These are phyloP conservation scores for Myiagra hebetior DNA, from an alignment of 2,113 vertebrate genomes.

Conservation along the genomic window DNA sequence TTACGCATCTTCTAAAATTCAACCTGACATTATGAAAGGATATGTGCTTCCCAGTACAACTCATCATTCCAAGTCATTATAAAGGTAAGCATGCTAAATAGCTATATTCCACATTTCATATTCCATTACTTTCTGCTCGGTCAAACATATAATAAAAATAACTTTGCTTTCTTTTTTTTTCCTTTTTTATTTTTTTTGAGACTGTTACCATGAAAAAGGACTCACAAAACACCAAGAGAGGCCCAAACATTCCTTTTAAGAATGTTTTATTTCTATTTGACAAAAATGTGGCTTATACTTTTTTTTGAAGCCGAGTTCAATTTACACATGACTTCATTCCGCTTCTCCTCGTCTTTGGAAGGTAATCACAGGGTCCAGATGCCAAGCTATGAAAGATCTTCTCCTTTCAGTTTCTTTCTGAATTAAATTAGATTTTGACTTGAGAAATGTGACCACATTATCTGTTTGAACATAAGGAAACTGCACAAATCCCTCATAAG, in stretches of 20 bases:
- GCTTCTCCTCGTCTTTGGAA: constrained; percentile 13
- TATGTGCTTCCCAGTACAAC: background rate
- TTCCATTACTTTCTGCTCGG: constrained; percentile 45
- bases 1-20: background rate
- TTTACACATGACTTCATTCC: constrained; percentile 34
- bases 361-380: constrained; percentile 62
- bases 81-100: constrained; percentile 8
- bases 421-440: constrained; percentile 66
- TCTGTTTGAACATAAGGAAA: constrained; percentile 67
- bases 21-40: background rate
- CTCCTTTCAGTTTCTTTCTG: constrained; percentile 52
- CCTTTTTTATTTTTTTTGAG: background rate
- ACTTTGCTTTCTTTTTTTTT: background rate
- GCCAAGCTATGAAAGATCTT: constrained; percentile 56
- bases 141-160: constrained; percentile 29
- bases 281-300: constrained; percentile 22
- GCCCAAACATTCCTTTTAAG: constrained; percentile 25
- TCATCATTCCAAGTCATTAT: background rate
- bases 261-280: constrained; percentile 44
- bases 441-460: constrained; percentile 60
- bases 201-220: constrained; percentile 3
- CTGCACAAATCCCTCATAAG: constrained; percentile 56
- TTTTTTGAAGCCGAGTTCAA: constrained; percentile 51
- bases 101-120: constrained; percentile 21
- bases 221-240: constrained; percentile 18